phyloP scores from a whole-genome alignment of 37 sponge, comb jelly and placozoan genomes.

The Oopsacas minuta region DNA sequence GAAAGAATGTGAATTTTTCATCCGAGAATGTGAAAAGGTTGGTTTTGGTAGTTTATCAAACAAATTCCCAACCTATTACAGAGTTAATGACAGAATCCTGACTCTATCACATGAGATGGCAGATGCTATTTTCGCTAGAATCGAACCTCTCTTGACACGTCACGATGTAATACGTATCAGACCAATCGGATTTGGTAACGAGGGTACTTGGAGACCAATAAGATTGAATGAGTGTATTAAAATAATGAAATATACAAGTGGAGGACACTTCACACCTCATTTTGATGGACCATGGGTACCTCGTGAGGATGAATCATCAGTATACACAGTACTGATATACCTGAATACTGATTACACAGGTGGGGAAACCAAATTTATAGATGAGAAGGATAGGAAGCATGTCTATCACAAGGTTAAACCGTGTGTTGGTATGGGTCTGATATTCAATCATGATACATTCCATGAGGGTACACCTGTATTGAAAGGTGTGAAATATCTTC shows the following conservation, averaged over 20 bases:
- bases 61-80: constrained; percentile 25
- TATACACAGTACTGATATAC: constrained; percentile 31
- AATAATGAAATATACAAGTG: constrained; percentile 29
- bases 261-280: constrained; percentile 33
- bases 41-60: constrained; percentile 21
- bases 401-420: constrained; percentile 17
- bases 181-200: constrained; percentile 35
- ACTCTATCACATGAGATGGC: constrained; percentile 22
- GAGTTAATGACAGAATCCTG: constrained; percentile 28
- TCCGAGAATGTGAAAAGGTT: constrained; percentile 23
- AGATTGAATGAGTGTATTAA: constrained; percentile 33
- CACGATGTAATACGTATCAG: constrained; percentile 27
- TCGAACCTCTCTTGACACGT: constrained; percentile 18
- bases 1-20: constrained; percentile 27
- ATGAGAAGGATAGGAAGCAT: background rate
- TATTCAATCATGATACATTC: constrained; percentile 34
- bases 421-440: constrained; percentile 18
- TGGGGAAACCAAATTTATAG: constrained; percentile 25
- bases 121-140: constrained; percentile 23
- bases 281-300: constrained; percentile 40
- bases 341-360: constrained; percentile 27
- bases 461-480: constrained; percentile 28
- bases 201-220: constrained; percentile 33
- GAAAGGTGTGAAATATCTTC: constrained; percentile 25
- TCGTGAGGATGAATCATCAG: constrained; percentile 30